These are phyloP conservation scores for Cranoglanis bouderius DNA, from an alignment of 2,113 vertebrate genomes.

Conservation along the genomic window DNA sequence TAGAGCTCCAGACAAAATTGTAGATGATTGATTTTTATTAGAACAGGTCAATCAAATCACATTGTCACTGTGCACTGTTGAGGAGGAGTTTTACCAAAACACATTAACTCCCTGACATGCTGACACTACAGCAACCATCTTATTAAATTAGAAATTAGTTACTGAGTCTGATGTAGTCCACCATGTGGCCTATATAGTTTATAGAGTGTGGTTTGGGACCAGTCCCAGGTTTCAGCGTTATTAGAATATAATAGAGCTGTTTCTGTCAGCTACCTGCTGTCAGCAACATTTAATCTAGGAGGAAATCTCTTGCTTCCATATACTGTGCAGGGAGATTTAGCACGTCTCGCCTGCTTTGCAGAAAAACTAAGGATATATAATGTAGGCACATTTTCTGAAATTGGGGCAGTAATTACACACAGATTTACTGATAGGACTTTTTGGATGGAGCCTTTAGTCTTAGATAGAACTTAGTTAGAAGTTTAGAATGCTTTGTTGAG, in stretches of 20 bases:
- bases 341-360: not conserved
- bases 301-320: not conserved
- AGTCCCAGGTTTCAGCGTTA: not conserved
- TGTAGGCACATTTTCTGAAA: conserved; percentile 15
- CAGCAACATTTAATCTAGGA: conserved; percentile 34
- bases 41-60: not conserved
- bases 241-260: not conserved
- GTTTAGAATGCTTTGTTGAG: not conserved
- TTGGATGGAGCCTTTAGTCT: conserved; percentile 25
- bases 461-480: not conserved
- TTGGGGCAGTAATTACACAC: conserved; percentile 22
- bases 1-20: not conserved
- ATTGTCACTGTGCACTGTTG: too few species aligned
- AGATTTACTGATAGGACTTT: conserved; percentile 24
- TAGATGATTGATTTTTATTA: conserved; percentile 1
- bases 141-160: not conserved
- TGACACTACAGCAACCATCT: not conserved
- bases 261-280: not conserved
- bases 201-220: conserved; percentile 15
- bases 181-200: not conserved
- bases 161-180: conserved; percentile 2
- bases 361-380: not conserved
- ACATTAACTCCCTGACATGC: not conserved
- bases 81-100: too few species aligned
- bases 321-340: too few species aligned